Base-by-base conservation (phyloP, 2,888 invertebrate genomes). In the Pyralis farinalis region DNA sequence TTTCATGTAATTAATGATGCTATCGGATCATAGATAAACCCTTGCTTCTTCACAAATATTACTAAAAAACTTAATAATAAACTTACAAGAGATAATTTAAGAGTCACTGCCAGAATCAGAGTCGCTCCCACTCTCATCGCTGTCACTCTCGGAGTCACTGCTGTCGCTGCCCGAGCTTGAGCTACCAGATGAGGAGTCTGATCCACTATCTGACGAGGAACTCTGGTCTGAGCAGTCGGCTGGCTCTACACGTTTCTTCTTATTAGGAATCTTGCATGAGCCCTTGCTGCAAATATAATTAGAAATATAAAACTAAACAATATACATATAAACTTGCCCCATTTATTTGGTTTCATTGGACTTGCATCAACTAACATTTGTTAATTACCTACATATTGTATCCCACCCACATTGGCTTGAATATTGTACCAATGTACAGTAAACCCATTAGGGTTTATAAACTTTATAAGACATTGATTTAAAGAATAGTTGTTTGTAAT, bases 251-350 rank as follows among this genome's bases (percentile, higher is more conserved):
- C 75, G 72, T 58, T 79, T 84, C 69, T 85, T 85, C 67, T 85
- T 85, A 44, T 62, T 72, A 1, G 84, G 77, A 42, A 82, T 59
- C 58, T 81, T 78, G 69, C 82, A 83, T 47, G 67, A 69, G 4
- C 79, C 79, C 47, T 72, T 73, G 61, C 85, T 85, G 56, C 12
- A 53, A 57, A 10, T 44, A 43, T 43, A 3, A 37, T 6, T 41
- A 7, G 12, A 8, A 31, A 31, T 3, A 12, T 5, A 12, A n/a
- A n/a, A n/a, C n/a, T n/a, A n/a, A n/a, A n/a, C n/a, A n/a, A n/a
- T n/a, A n/a, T n/a, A n/a, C n/a, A n/a, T n/a, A n/a, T n/a, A n/a
- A n/a, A n/a, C n/a, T n/a, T n/a, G n/a, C n/a, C n/a, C n/a, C n/a
- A n/a, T n/a, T n/a, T n/a, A n/a, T n/a, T n/a, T n/a, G n/a, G n/a